These are phyloP conservation scores for Drosophila cyrtoloma DNA, from an alignment of 2,888 invertebrate species.

Conservation along the genomic window DNA sequence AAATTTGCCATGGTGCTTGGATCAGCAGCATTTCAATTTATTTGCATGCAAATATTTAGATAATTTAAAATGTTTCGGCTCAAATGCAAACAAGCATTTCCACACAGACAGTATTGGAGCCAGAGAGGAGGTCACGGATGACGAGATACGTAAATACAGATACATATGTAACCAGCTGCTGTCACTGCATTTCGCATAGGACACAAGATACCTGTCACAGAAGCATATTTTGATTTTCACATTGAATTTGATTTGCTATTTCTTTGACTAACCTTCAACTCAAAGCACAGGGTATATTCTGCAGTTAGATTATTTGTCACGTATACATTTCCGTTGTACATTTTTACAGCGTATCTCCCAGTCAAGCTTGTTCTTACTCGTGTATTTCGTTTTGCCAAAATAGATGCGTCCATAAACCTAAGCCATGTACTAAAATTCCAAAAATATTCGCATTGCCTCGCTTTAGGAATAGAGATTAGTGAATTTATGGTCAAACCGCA, in stretches of 20 bases:
- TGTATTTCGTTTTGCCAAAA: neutral
- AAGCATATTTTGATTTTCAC: slow-evolving; percentile 50
- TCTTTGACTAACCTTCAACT: slow-evolving; percentile 8
- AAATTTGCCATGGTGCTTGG: slow-evolving; percentile 14
- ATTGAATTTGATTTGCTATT: slow-evolving; percentile 32
- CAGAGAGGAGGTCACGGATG: slow-evolving; percentile 1
- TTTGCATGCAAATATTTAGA: slow-evolving; percentile 73
- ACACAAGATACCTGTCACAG: slow-evolving; percentile 29
- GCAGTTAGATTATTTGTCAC: neutral
- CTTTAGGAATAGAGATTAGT: neutral
- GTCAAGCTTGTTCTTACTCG: too few species aligned
- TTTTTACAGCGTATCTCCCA: neutral
- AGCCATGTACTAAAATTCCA: neutral
- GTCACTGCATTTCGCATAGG: slow-evolving; percentile 57
- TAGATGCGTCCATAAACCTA: slow-evolving; percentile 7
- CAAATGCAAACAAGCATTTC: slow-evolving; percentile 41
- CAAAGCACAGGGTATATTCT: neutral
- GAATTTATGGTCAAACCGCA: neutral
- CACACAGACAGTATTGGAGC: neutral
- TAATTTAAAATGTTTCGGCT: slow-evolving; percentile 63
- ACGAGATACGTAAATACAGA: slow-evolving; percentile 33
- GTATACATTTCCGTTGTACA: neutral
- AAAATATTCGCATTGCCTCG: neutral
- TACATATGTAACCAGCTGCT: slow-evolving; percentile 55
- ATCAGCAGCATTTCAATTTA: slow-evolving; percentile 71